Conservation (phyloP, 2,888 invertebrate species). For the Cyclophora albipunctata region DNA sequence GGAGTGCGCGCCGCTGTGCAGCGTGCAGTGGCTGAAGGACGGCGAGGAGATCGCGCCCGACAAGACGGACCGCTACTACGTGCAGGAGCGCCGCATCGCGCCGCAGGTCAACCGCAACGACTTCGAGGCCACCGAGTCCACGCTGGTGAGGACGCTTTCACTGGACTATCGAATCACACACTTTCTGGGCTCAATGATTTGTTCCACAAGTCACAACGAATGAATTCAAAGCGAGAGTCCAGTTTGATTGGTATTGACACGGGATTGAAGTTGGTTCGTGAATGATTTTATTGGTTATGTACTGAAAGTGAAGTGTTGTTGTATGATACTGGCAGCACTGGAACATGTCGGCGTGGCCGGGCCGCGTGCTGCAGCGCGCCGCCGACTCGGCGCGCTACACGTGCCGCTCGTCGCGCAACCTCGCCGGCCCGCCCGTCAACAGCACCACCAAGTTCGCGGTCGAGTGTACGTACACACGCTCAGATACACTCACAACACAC, state of each 20-base stretch:
- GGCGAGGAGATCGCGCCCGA: conserved; percentile 79
- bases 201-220: too few relatives aligned
- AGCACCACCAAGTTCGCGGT: conserved; percentile 90
- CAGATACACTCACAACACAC: too few relatives aligned
- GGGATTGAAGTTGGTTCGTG: neutral
- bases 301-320: neutral
- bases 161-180: too few relatives aligned
- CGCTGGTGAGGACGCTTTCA: conserved; percentile 65
- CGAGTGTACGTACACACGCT: conserved; percentile 83
- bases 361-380: conserved; percentile 82
- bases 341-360: conserved; percentile 91
- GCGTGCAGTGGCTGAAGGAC: conserved; percentile 89
- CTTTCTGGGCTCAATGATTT: too few relatives aligned
- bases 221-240: too few relatives aligned
- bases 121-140: conserved; percentile 92
- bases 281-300: neutral
- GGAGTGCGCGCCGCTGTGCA: conserved; percentile 91
- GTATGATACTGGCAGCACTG: conserved; percentile 73
- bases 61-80: conserved; percentile 79
- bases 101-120: conserved; percentile 88
- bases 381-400: conserved; percentile 88
- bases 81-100: conserved; percentile 79
- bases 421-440: conserved; percentile 86
- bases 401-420: conserved; percentile 85
- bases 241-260: too few relatives aligned